Evolutionary conservation across 2,888 invertebrate genomes (phyloP), one percentile per base, ranked within the genome.

Genomic region (Quadroppia sp.): DNA sequence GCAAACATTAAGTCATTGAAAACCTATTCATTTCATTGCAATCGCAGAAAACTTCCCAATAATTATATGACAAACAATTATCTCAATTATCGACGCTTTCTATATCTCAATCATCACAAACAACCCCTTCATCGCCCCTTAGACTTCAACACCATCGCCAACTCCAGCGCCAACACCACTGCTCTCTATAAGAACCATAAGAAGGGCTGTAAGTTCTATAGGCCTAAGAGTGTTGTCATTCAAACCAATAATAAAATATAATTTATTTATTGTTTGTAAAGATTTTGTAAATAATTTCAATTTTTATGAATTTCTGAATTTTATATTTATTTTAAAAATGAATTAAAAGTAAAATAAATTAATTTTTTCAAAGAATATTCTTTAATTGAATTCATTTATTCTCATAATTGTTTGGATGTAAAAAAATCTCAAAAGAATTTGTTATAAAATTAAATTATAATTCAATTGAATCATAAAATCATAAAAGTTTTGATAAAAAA

Each of bases 161-260:
- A 4, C 13, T 30, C n/a, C n/a, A n/a, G n/a, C n/a, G n/a, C n/a
- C n/a, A n/a, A n/a, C n/a, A n/a, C 20, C 23, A 15, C 48, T 48
- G 23, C 56, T 2, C n/a, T 64, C 7, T 64, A 64, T 64, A 64
- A 64, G 36, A 64, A 64, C 2, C 64, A 64, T 36, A 64, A 64
- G 64, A 64, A 64, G 30, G 64, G 64, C 64, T 64, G 64, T n/a
- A 64, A 64, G n/a, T n/a, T n/a, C 36, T 64, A 36, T n/a, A 64
- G 20, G 36, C 32, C 64, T 9, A 64, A 40, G n/a, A 64, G 64
- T 64, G n/a, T 64, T 64, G 64, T 64, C 64, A 36, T 36, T 59
- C 59, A 9, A 59, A 59, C 59, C 13, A 25, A 59, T 59, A 59
- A 59, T 59, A 9, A 59, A 30, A 25, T 28, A 2, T 59, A 32